A percentile compares a stretch with the other conserved stretches of the same genome.
phyloP scores from a whole-genome alignment of 1,140 invertebrate genomes.

The Stegodyphus dumicola region DNA sequence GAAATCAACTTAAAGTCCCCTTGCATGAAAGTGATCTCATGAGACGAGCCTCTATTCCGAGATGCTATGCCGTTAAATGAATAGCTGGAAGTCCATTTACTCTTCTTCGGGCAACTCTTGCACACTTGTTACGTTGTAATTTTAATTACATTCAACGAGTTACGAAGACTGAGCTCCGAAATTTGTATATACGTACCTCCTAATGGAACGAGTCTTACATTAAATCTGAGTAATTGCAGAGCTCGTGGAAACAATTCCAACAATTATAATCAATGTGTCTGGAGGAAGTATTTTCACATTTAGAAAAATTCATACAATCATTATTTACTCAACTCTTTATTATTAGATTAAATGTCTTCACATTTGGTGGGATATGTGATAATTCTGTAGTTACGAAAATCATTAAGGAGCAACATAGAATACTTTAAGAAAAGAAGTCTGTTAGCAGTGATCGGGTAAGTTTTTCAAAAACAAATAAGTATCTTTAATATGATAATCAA shows the following conservation, averaged over 20 bases:
- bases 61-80: slow-evolving; percentile 26
- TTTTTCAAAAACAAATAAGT: too few relatives aligned
- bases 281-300: too few relatives aligned
- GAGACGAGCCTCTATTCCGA: background rate
- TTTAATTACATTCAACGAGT: slow-evolving; percentile 51
- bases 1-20: slow-evolving; percentile 41
- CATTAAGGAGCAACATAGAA: too few relatives aligned
- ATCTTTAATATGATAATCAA: too few relatives aligned
- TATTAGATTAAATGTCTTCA: too few relatives aligned
- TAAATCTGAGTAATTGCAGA: background rate
- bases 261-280: too few relatives aligned
- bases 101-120: slow-evolving; percentile 12
- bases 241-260: background rate
- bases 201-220: background rate
- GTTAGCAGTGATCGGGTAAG: too few relatives aligned
- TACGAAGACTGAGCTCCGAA: background rate
- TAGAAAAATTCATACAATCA: too few relatives aligned
- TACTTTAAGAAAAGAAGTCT: too few relatives aligned
- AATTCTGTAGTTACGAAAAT: too few relatives aligned
- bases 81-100: slow-evolving; percentile 34
- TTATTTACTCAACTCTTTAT: too few relatives aligned
- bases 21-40: slow-evolving; percentile 1
- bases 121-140: slow-evolving; percentile 50
- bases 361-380: too few relatives aligned
- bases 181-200: background rate